Evolutionary conservation across 2,797 vertebrate genomes (phyloP).

Genomic region (Amblyopsis hoosieri): DNA sequence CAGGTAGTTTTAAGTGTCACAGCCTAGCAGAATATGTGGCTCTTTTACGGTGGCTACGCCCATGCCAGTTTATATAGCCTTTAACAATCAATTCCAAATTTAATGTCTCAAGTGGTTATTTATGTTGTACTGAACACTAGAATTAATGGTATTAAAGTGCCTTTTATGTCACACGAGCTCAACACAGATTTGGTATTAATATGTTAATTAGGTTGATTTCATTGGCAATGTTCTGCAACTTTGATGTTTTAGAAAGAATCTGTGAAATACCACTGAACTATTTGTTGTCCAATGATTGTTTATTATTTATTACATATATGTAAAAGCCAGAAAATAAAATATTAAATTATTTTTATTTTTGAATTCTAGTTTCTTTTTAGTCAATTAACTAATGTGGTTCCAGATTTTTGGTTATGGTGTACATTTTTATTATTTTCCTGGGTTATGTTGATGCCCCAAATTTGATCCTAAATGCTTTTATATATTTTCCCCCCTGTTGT

Average conservation of each 20-base stretch:
- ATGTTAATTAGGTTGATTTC: constrained; percentile 9
- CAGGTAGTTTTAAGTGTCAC: background rate
- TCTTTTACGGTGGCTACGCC: background rate
- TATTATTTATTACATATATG: background rate
- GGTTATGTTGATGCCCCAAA: background rate
- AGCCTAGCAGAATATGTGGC: too few species aligned
- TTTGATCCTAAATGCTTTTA: background rate
- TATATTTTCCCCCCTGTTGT: constrained; percentile 3
- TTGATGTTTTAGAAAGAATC: background rate
- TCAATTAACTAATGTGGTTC: background rate
- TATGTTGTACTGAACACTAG: background rate
- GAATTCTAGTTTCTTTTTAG: background rate
- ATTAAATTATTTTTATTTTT: background rate
- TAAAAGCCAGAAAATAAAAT: background rate
- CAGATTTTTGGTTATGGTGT: constrained; percentile 4
- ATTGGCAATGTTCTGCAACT: constrained; percentile 5
- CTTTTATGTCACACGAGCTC: constrained; percentile 38
- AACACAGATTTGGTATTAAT: constrained; percentile 16
- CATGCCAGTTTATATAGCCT: too few species aligned
- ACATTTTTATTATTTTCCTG: constrained; percentile 1
- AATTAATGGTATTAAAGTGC: constrained; percentile 45
- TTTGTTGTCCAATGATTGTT: constrained; percentile 1
- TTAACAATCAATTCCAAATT: background rate
- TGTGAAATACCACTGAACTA: background rate
- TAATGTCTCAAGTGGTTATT: constrained; percentile 11